phyloP scores from a whole-genome alignment of 2,113 vertebrate genomes.

The Phylloscopus trochiloides region DNA sequence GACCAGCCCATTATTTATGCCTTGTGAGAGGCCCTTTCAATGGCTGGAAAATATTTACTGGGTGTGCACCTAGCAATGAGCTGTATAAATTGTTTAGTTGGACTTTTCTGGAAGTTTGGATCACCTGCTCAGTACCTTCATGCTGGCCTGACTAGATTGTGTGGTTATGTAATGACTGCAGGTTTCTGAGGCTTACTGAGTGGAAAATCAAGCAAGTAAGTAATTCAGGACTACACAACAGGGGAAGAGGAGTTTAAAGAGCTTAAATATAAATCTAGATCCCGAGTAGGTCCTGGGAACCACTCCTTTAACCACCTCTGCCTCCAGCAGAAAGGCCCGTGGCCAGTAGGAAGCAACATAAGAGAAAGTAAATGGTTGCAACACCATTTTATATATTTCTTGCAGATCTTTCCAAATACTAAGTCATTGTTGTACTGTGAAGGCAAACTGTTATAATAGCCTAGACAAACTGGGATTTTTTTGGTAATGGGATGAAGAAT shows the following conservation, averaged over 20 bases:
- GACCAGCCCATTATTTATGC: background rate
- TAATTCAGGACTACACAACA: background rate
- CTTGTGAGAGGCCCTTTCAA: background rate
- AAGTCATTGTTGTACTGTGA: background rate
- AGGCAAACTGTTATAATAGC: background rate
- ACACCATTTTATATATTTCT: background rate
- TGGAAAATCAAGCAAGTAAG: background rate
- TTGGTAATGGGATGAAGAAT: background rate
- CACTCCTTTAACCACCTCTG: background rate
- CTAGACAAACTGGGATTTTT: background rate
- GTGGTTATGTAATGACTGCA: background rate
- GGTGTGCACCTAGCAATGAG: background rate
- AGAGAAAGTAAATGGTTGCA: background rate
- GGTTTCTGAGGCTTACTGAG: background rate
- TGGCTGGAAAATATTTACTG: background rate
- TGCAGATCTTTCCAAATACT: background rate
- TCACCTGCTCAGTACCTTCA: background rate
- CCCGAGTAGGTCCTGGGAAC: background rate
- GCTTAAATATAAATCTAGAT: background rate
- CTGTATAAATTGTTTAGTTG: background rate
- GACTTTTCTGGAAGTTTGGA: background rate
- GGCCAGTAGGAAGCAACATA: background rate
- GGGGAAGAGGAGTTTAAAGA: background rate
- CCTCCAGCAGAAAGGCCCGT: background rate
- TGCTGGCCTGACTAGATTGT: fast-evolving